phyloP scores from a whole-genome alignment of 2,113 vertebrate species.

The Gymnorhina tibicen region DNA sequence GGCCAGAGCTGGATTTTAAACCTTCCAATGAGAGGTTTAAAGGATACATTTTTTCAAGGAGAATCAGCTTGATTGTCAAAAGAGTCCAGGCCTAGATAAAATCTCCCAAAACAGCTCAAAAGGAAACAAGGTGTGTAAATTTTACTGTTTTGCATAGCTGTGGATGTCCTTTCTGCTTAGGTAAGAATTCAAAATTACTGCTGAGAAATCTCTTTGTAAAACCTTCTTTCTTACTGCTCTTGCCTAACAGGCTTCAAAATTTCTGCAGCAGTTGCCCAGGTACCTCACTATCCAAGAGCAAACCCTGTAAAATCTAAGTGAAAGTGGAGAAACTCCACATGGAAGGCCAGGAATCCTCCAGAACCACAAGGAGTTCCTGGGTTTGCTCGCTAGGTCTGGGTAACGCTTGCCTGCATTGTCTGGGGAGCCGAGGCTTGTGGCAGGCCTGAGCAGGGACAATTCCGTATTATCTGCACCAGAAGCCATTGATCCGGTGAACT shows the following conservation, averaged over 20 bases:
- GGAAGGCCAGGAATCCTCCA: background rate
- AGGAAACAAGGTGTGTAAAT: background rate
- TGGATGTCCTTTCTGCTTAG: background rate
- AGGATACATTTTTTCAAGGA: background rate
- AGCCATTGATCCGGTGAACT: background rate
- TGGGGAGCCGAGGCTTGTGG: background rate
- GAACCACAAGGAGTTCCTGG: background rate
- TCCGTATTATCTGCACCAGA: background rate
- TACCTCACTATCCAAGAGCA: background rate
- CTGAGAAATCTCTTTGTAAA: background rate
- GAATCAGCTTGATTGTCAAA: background rate
- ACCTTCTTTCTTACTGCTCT: background rate
- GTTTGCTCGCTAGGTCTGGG: background rate
- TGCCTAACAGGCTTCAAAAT: background rate
- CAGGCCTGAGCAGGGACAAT: background rate
- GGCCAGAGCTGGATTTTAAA: background rate
- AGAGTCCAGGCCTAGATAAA: background rate
- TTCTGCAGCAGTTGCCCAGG: background rate
- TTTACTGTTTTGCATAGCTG: background rate
- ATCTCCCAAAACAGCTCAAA: background rate
- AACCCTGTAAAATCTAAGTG: background rate
- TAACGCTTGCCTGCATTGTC: rapidly evolving
- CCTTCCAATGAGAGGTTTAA: background rate
- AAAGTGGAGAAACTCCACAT: background rate
- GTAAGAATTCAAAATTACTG: background rate